These are phyloP conservation scores for Nematopogon swammerdamellus DNA, from an alignment of 2,888 invertebrate genomes.

Conservation along the genomic window DNA sequence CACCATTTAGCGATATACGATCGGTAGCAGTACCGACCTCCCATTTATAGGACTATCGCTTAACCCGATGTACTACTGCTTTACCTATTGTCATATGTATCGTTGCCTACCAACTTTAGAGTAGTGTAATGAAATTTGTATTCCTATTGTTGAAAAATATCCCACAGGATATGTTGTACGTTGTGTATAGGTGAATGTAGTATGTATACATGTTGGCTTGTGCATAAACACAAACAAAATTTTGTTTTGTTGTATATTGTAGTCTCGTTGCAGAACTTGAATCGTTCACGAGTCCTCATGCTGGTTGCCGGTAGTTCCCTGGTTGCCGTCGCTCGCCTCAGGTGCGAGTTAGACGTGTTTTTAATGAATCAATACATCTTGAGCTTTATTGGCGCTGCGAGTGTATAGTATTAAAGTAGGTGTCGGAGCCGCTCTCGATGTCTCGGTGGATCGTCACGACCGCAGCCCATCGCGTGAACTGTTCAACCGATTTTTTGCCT, in stretches of 20 bases:
- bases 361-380: not conserved
- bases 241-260: not conserved
- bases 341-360: not conserved
- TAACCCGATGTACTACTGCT: not conserved
- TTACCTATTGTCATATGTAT: not conserved
- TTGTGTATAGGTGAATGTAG: not conserved
- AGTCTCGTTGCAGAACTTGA: not conserved
- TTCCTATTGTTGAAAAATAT: not conserved
- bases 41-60: not conserved
- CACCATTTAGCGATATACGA: not conserved
- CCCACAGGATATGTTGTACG: not conserved
- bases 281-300: too few species aligned
- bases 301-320: not conserved
- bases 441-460: too few species aligned
- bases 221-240: not conserved
- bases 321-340: not conserved
- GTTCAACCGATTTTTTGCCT: too few species aligned
- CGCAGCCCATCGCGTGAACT: too few species aligned
- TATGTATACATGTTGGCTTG: not conserved
- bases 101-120: not conserved
- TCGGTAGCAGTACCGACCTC: not conserved
- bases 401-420: not conserved
- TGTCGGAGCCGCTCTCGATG: too few species aligned
- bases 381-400: not conserved
- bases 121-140: not conserved